phyloP scores from a whole-genome alignment of 37 sponge, comb jelly and placozoan genomes.

The Amphimedon queenslandica region DNA sequence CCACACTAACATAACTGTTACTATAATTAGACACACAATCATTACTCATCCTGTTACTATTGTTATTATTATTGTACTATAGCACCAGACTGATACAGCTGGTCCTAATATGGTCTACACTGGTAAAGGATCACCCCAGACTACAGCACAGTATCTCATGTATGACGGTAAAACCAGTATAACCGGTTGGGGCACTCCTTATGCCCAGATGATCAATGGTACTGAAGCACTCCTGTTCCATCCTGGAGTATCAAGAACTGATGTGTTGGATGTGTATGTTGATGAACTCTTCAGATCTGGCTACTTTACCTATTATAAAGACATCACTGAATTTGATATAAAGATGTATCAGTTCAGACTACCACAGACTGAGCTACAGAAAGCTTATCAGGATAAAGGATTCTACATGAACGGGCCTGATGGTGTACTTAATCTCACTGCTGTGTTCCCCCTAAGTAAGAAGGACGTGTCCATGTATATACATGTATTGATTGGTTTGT shows the following conservation, averaged over 20 bases:
- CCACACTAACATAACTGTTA: no score
- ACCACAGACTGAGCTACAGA: constrained; percentile 59
- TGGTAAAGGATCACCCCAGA: constrained; percentile 39
- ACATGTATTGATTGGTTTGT: neutral
- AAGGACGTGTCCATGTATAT: neutral
- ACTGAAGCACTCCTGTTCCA: constrained; percentile 70
- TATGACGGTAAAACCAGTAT: constrained; percentile 57
- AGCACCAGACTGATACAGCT: constrained; percentile 3
- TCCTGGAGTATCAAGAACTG: constrained; percentile 40
- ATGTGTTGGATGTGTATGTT: constrained; percentile 54
- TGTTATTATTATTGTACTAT: neutral
- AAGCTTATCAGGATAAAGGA: constrained; percentile 49
- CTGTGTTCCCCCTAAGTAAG: constrained; percentile 50
- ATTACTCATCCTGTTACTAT: neutral
- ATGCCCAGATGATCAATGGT: constrained; percentile 50
- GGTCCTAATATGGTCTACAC: constrained; percentile 33
- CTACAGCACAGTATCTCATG: constrained; percentile 45
- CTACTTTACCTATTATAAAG: constrained; percentile 52
- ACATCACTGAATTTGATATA: constrained; percentile 41
- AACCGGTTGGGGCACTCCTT: constrained; percentile 43
- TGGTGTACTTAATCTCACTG: constrained; percentile 83
- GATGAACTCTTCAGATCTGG: constrained; percentile 73
- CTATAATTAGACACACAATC: neutral
- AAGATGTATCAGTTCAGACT: constrained; percentile 41
- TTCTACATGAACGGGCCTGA: constrained; percentile 61